Evolutionary conservation across 1,140 invertebrate genomes (phyloP), one percentile per base, ranked within the genome.

Genomic region (Chymomyza costata): DNA sequence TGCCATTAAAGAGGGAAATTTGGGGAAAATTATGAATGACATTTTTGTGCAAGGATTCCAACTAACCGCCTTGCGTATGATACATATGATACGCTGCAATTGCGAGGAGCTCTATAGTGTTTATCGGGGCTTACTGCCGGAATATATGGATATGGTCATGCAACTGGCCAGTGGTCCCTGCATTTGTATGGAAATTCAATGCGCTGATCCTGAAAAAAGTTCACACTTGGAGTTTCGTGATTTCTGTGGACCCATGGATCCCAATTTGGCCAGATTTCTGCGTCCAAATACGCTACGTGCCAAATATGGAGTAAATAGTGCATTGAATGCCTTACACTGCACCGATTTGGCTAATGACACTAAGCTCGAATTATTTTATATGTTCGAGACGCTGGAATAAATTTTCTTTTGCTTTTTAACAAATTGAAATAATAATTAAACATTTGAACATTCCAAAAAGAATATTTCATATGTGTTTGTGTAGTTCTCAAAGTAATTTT

Each of bases 91-190:
- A 69, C 88, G 90, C 66, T 87, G 90, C 2, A 92, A 94, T 86
- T 93, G 93, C 15, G 92, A 94, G 73, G 94, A 97, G 86, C 96
- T 97, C 87, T 90, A 92, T 82, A 94, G 97, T 88, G 91, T 97
- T 15, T 97, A 97, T 84, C 95, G 95, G 86, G 93, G 93, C 11
- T 91, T 96, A 56, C 88, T 95, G 6, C 88, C 89, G n/a, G 93
- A 95, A 82, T 95, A 94, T 85, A 88, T 90, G 92, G 89, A 88
- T 10, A 94, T 95, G 93, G 92, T 95, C 0, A 86, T 88, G 41
- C 92, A 96, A 74, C 84, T 96, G n/a, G 88, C 91, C 15, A 91
- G 92, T 49, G 95, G 95, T 2, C 90, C 93, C 1, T 94, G 92
- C 83, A 88, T 97, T 6, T 94, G 90, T 2, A 87, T 97, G 87